Evolutionary conservation across 2,888 invertebrate genomes (phyloP).

Genomic region (Glaucopsyche alexis): DNA sequence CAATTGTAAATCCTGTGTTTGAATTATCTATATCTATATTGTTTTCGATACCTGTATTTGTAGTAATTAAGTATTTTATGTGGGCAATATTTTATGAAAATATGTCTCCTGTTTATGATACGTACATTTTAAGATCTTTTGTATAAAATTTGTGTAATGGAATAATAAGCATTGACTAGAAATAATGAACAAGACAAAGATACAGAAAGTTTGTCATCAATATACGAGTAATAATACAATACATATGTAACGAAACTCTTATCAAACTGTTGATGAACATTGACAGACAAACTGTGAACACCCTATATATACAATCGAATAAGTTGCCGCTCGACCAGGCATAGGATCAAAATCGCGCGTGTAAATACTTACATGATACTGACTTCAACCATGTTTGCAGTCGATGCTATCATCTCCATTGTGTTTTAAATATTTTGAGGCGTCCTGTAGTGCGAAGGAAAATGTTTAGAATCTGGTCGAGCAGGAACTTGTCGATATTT

Average conservation of each 20-base stretch:
- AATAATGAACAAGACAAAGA: conserved; percentile 25
- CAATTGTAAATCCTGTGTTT: conserved; percentile 28
- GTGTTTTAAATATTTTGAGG: too few species aligned
- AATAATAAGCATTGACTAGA: conserved; percentile 32
- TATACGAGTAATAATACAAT: neutral
- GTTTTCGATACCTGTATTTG: conserved; percentile 19
- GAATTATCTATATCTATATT: neutral
- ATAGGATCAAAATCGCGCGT: too few species aligned
- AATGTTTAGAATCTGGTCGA: too few species aligned
- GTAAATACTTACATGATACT: too few species aligned
- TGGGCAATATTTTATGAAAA: conserved; percentile 76
- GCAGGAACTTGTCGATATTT: too few species aligned
- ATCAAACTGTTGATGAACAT: neutral
- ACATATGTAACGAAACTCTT: neutral
- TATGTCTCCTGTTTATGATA: conserved; percentile 71
- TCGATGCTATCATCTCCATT: too few species aligned
- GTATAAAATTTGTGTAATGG: conserved; percentile 29
- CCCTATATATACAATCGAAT: neutral
- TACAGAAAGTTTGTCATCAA: conserved; percentile 8
- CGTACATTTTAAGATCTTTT: conserved; percentile 35
- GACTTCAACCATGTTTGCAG: too few species aligned
- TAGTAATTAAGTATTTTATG: conserved; percentile 48
- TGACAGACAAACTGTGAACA: conserved; percentile 7
- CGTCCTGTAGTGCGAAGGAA: too few species aligned
- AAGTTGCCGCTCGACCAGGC: too few species aligned